Evolutionary conservation across 2,888 invertebrate species (phyloP).

Genomic region (Hemithea aestivaria): DNA sequence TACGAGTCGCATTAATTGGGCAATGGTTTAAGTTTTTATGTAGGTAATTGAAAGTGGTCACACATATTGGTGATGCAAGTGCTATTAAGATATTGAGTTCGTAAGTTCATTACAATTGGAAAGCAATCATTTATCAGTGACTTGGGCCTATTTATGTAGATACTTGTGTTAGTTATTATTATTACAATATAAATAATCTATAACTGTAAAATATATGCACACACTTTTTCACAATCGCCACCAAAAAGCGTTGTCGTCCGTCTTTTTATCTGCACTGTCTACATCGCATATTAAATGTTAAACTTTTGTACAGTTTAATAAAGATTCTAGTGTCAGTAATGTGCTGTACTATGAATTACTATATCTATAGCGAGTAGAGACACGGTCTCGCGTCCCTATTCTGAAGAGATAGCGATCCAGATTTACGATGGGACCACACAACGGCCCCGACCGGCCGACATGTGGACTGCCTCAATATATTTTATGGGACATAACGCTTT

Average conservation of each 20-base stretch:
- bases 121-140: constrained; percentile 1
- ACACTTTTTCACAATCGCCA: no score
- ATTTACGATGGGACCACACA: constrained; percentile 21
- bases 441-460: constrained; percentile 10
- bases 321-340: no score
- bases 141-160: constrained; percentile 11
- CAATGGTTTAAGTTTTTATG: constrained; percentile 8
- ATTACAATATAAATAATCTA: no score
- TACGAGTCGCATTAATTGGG: constrained; percentile 12
- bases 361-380: neutral
- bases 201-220: no score
- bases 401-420: constrained; percentile 13
- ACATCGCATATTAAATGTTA: no score
- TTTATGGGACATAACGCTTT: constrained; percentile 16
- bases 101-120: constrained; percentile 8
- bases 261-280: no score
- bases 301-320: no score
- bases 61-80: constrained; percentile 12
- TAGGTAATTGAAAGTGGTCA: constrained; percentile 6
- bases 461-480: constrained; percentile 17
- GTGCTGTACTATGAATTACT: no score
- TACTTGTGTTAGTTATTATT: neutral
- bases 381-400: constrained; percentile 13
- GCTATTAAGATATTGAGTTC: constrained; percentile 12
- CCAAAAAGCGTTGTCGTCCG: no score